Conservation (phyloP, 2,888 invertebrate genomes). For the Hydropsyche betteni region DNA sequence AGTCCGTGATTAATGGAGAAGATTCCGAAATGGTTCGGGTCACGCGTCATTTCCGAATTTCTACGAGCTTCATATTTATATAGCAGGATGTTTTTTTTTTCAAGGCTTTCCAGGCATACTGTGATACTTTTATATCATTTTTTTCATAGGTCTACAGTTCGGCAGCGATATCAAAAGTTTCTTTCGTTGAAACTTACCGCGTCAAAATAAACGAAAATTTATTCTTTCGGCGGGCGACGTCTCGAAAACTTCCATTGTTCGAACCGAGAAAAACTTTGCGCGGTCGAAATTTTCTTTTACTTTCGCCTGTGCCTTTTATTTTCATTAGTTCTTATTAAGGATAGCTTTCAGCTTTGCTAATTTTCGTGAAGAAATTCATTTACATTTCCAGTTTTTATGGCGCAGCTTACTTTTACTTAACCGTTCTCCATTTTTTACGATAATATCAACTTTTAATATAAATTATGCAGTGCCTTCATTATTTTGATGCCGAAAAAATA, state of each 20-base stretch:
- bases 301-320: background rate
- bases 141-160: background rate
- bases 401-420: no score
- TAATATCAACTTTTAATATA: no score
- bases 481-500: no score
- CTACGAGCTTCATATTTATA: background rate
- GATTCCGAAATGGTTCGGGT: slow-evolving; percentile 4
- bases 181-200: slow-evolving; percentile 1
- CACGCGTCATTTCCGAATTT: slow-evolving; percentile 12
- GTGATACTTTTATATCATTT: no score
- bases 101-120: no score
- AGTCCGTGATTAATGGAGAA: background rate
- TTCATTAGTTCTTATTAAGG: slow-evolving; percentile 1
- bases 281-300: slow-evolving; percentile 19
- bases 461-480: no score
- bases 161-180: slow-evolving; percentile 9
- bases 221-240: slow-evolving; percentile 41
- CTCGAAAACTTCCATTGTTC: slow-evolving; percentile 41
- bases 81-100: background rate
- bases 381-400: no score
- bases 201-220: slow-evolving; percentile 33
- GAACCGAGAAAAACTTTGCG: background rate
- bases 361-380: no score
- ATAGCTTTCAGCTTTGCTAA: no score
- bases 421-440: no score